These are phyloP conservation scores for Hydrolagus affinis DNA, from an alignment of 2,113 vertebrate species.

Conservation along the genomic window DNA sequence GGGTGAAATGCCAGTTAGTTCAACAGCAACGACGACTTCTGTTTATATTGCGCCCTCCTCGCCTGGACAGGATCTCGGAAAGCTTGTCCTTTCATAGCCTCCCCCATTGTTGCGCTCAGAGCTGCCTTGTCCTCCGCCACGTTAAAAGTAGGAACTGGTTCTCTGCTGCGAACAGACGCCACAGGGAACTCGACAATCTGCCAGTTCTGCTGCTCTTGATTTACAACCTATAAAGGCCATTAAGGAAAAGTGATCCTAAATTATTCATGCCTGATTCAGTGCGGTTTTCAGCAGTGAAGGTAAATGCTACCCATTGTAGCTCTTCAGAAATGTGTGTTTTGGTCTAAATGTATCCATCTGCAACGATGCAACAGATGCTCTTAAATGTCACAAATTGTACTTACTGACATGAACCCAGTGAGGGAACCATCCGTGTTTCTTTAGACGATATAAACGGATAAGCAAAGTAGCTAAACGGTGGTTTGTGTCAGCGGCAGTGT, in stretches of 20 bases:
- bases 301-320: not conserved
- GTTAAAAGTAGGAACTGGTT: conserved; percentile 9
- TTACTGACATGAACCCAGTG: not conserved
- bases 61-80: too few relatives aligned
- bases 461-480: not conserved
- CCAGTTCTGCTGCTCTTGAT: not conserved
- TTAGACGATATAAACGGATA: not conserved
- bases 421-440: not conserved
- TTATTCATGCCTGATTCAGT: not conserved
- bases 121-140: not conserved
- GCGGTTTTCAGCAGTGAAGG: not conserved
- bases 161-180: not conserved
- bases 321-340: not conserved
- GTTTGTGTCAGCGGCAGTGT: not conserved
- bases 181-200: not conserved
- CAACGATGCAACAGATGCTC: not conserved
- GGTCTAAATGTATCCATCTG: not conserved
- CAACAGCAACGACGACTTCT: too few relatives aligned
- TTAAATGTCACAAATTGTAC: not conserved
- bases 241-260: conserved; percentile 12
- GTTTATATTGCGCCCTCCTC: too few relatives aligned
- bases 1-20: too few relatives aligned
- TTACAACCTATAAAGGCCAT: conserved; percentile 6
- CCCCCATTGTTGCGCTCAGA: not conserved
- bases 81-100: not conserved